Conservation (phyloP, 2,797 vertebrate genomes). For the Gymnoscopelus microlampas region DNA sequence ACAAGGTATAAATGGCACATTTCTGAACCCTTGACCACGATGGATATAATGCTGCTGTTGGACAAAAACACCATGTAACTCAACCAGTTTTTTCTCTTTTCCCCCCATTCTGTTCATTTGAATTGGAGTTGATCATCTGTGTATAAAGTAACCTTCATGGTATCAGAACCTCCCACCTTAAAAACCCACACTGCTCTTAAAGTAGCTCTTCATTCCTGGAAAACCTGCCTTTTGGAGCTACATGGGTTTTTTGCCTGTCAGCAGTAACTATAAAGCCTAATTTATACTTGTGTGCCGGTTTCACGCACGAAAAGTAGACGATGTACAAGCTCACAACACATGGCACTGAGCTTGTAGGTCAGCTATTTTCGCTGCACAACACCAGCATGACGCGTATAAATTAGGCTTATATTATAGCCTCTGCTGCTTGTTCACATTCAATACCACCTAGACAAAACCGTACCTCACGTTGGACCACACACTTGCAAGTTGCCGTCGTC, state of each 20-base stretch:
- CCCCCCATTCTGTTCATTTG: not conserved
- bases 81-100: not conserved
- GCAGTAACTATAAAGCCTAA: not conserved
- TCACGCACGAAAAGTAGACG: not conserved
- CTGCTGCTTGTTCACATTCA: conserved; percentile 45
- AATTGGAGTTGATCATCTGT: not conserved
- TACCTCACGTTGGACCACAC: conserved; percentile 50
- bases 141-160: not conserved
- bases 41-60: conserved; percentile 13
- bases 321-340: no score
- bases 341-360: not conserved
- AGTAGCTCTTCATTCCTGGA: not conserved
- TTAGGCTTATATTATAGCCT: conserved; percentile 19
- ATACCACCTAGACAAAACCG: conserved; percentile 48
- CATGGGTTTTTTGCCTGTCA: not conserved
- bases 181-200: not conserved
- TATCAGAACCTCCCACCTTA: no score
- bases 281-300: not conserved
- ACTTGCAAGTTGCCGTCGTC: not conserved
- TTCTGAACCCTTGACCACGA: conserved; percentile 7
- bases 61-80: not conserved
- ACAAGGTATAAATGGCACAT: conserved; percentile 6
- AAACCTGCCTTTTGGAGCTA: not conserved
- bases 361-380: no score
- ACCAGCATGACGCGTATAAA: no score